phyloP scores from a whole-genome alignment of 2,888 invertebrate genomes.

The Entomobrya multifasciata region DNA sequence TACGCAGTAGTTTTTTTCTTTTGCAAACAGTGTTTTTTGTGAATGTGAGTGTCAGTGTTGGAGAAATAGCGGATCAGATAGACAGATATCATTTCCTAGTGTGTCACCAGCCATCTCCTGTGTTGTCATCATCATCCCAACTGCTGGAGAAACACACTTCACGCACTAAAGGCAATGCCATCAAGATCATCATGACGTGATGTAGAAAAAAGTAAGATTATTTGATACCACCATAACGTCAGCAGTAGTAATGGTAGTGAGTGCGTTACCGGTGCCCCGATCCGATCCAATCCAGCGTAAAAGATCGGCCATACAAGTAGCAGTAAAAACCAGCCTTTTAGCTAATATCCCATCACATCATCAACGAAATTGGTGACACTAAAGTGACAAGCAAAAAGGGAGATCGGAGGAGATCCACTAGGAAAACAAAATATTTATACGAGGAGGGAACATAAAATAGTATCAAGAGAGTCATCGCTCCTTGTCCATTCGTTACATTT shows the following conservation, averaged over 20 bases:
- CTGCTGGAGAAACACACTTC: conserved; percentile 4
- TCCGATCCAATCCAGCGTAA: background rate
- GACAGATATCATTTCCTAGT: conserved; percentile 50
- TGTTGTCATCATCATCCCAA: conserved; percentile 8
- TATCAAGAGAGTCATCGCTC: conserved; percentile 47
- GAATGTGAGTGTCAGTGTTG: background rate
- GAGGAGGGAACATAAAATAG: conserved; percentile 41
- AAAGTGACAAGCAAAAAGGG: conserved; percentile 41
- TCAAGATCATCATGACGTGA: background rate
- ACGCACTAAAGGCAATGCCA: background rate
- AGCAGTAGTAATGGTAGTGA: too few species aligned
- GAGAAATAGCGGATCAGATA: conserved; percentile 41
- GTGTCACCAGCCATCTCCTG: conserved; percentile 36
- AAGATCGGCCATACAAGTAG: too few species aligned
- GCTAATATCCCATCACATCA: conserved; percentile 17
- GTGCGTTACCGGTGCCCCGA: too few species aligned
- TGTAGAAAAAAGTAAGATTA: background rate
- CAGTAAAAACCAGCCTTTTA: background rate
- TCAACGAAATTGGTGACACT: conserved; percentile 42
- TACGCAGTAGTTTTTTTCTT: background rate
- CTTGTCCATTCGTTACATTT: background rate
- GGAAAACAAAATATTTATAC: conserved; percentile 23
- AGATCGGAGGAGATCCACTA: background rate
- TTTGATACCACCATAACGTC: background rate
- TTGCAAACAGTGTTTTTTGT: conserved; percentile 13